A percentile compares a stretch with the other conserved stretches of the same genome.
Evolutionary conservation across 2,113 vertebrate species (phyloP).

Genomic region (Leptodactylus fuscus): DNA sequence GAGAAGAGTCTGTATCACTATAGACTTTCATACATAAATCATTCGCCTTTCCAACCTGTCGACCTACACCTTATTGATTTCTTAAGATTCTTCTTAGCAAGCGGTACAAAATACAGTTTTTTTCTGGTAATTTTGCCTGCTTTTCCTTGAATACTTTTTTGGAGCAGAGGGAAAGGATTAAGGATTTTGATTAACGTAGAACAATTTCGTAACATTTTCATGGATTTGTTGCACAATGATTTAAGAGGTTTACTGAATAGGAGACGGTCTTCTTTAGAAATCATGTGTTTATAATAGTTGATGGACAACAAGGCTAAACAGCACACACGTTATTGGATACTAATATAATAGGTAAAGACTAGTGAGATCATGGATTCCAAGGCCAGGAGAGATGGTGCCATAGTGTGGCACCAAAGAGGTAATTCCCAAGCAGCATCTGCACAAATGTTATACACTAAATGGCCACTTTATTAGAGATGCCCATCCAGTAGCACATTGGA

Average conservation of each 20-base stretch:
- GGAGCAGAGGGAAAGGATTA: neutral
- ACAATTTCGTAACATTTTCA: slow-evolving; percentile 43
- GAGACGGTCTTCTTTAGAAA: neutral
- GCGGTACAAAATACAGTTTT: neutral
- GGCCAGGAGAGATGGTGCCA: neutral
- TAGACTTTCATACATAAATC: neutral
- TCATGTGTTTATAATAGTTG: slow-evolving; percentile 5
- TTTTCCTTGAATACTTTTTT: slow-evolving; percentile 8
- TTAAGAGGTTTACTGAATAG: slow-evolving; percentile 22
- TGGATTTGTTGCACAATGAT: slow-evolving; percentile 42
- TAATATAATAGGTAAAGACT: neutral
- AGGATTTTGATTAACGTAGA: slow-evolving; percentile 1
- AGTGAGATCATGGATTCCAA: neutral
- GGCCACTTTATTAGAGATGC: no score
- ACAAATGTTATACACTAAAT: no score
- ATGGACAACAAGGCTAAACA: neutral
- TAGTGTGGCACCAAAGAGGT: no score
- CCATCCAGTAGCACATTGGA: no score
- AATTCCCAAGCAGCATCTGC: no score
- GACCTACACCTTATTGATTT: neutral
- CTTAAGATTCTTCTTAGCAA: neutral
- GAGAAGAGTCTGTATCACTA: neutral
- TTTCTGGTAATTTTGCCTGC: slow-evolving; percentile 9
- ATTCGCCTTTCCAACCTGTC: neutral
- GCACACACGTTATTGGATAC: neutral